Conservation (phyloP, 2,888 invertebrate species). For the Alsophila aescularia region DNA sequence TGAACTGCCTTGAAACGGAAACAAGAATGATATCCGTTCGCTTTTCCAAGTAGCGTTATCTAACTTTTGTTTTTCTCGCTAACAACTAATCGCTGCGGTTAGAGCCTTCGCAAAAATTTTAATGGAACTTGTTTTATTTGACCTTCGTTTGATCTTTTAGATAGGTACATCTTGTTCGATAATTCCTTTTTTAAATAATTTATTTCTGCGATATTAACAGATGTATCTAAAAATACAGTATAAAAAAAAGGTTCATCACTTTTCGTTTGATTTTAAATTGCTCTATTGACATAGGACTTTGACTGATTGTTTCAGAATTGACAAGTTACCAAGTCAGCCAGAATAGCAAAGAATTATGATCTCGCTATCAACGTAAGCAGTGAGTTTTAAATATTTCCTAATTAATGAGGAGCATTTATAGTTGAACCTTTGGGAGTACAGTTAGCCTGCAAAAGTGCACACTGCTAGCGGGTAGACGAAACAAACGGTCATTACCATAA, state of each 20-base stretch:
- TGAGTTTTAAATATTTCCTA: constrained; percentile 46
- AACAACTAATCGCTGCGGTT: constrained; percentile 42
- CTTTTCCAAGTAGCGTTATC: constrained; percentile 66
- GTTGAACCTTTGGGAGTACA: constrained; percentile 52
- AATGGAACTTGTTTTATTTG: constrained; percentile 43
- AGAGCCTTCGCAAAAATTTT: constrained; percentile 53
- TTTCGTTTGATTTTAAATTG: background rate
- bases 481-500: constrained; percentile 67
- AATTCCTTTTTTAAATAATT: constrained; percentile 18
- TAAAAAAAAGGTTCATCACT: no score
- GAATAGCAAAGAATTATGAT: constrained; percentile 21
- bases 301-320: constrained; percentile 5
- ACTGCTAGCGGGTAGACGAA: constrained; percentile 40
- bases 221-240: no score
- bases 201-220: no score
- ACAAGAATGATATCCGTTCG: constrained; percentile 71
- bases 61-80: constrained; percentile 61
- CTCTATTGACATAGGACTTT: background rate
- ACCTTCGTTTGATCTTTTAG: constrained; percentile 50
- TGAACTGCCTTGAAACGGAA: constrained; percentile 77
- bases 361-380: constrained; percentile 35
- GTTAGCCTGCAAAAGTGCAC: constrained; percentile 40
- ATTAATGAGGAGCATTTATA: constrained; percentile 50
- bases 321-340: constrained; percentile 1
- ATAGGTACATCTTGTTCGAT: constrained; percentile 14